These are phyloP conservation scores for Diorhabda carinulata DNA, from an alignment of 1,140 invertebrate species.

Conservation along the genomic window DNA sequence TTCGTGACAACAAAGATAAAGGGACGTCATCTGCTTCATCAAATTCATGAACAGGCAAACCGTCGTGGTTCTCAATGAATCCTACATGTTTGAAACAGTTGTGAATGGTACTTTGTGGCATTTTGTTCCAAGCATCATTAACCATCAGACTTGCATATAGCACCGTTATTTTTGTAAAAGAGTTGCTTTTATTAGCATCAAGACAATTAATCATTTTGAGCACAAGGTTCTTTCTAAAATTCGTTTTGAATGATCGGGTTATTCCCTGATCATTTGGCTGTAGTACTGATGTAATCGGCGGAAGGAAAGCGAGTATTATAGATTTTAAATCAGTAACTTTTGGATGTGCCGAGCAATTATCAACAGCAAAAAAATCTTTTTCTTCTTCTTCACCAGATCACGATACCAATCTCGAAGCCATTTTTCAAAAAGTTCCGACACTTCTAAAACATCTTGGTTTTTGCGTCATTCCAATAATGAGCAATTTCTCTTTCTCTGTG, in stretches of 20 bases:
- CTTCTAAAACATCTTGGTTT: constrained; percentile 48
- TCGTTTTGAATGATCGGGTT: constrained; percentile 36
- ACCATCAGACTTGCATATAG: constrained; percentile 38
- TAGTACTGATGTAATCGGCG: constrained; percentile 24
- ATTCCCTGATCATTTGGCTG: constrained; percentile 26
- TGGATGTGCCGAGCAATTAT: constrained; percentile 31
- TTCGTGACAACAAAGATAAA: constrained; percentile 35
- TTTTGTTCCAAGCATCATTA: no score
- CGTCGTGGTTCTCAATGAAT: constrained; percentile 24
- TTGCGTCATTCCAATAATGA: constrained; percentile 41
- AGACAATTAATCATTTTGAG: no score
- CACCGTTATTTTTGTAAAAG: constrained; percentile 34
- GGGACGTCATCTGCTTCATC: constrained; percentile 30
- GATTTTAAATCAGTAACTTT: constrained; percentile 24
- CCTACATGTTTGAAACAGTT: no score
- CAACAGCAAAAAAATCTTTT: constrained; percentile 29
- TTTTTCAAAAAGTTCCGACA: constrained; percentile 25
- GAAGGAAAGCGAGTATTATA: constrained; percentile 23
- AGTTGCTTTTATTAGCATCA: constrained; percentile 15
- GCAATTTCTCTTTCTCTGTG: constrained; percentile 44
- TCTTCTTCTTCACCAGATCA: constrained; percentile 17
- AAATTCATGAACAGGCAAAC: constrained; percentile 20
- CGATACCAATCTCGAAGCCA: constrained; percentile 23
- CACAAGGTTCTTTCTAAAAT: constrained; percentile 38
- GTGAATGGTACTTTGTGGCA: no score